Evolutionary conservation across 1,140 invertebrate species (phyloP).

Genomic region (Mamestra configurata): DNA sequence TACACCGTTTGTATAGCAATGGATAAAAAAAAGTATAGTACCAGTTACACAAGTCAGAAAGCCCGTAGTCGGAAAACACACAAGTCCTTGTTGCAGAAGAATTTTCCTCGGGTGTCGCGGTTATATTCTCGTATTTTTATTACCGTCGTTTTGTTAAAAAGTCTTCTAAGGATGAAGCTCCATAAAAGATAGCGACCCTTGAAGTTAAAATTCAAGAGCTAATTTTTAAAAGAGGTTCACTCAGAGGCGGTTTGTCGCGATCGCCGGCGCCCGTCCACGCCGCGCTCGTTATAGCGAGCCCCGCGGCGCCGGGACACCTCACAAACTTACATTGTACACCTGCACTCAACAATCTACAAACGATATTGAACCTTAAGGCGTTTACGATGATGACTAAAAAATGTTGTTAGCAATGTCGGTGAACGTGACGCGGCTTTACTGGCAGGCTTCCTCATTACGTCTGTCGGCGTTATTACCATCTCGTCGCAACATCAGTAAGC

Average conservation of each 20-base stretch:
- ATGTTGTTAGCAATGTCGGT: constrained; percentile 24
- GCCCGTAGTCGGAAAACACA: background rate
- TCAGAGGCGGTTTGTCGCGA: constrained; percentile 65
- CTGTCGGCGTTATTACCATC: constrained; percentile 81
- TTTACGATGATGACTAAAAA: constrained; percentile 50
- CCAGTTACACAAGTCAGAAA: background rate
- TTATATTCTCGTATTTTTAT: constrained; percentile 35
- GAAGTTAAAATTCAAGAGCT: constrained; percentile 71
- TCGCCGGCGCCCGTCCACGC: constrained; percentile 72
- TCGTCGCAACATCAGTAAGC: constrained; percentile 76
- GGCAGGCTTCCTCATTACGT: constrained; percentile 83
- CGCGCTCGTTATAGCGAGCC: constrained; percentile 78
- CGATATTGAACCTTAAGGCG: constrained; percentile 70
- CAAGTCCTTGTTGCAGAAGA: background rate
- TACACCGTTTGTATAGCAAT: background rate
- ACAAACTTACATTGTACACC: constrained; percentile 67
- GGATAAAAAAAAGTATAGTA: background rate
- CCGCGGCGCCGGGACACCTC: constrained; percentile 67
- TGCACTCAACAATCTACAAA: constrained; percentile 54
- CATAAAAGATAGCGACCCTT: constrained; percentile 56
- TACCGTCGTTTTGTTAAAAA: constrained; percentile 24
- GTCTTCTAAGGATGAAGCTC: constrained; percentile 35
- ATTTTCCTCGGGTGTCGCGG: background rate
- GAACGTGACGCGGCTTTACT: constrained; percentile 68
- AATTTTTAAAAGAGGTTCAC: constrained; percentile 74